Base-by-base conservation (phyloP, 2,888 invertebrate species). In the Tyria jacobaeae region DNA sequence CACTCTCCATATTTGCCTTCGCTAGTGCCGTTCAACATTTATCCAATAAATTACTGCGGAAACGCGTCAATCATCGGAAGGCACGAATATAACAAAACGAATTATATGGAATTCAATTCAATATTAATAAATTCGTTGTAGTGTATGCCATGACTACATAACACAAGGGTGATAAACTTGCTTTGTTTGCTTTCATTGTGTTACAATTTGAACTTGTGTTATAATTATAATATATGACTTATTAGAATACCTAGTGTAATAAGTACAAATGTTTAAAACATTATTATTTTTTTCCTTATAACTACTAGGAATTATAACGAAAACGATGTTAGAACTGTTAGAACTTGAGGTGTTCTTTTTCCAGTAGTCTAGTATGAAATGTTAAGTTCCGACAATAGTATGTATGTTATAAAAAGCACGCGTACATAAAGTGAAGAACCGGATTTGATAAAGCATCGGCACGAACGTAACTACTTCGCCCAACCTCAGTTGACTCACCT, bases 361-460 rank as follows among this genome's bases (percentile, higher is more conserved):
- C 31, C 17, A 21, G 14, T 12, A 7, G 21, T 44, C 12, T 14
- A 24, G 9, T 37, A 35, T 55, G n/a, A 34, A 61, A 50, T 66
- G 41, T 52, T n/a, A 62, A 53, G 53, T 53, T 65, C 47, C 59
- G 35, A 62, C 57, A 60, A 41, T 37, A 64, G 73, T 72, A 68
- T 76, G 63, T 76, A 75, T 61, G 80, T 79, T 70, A 78, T 78
- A 79, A 78, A 77, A 79, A 68, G 62, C 70, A 77, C 68, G 72
- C 70, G 61, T 71, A 76, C 76, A 67, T 75, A 65, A 66, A 55
- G 54, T 72, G 60, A 68, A 76, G 76, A 90, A 90, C 91, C 90
- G 91, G 91, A 89, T 89, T 90, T 82, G 79, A 84, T 81, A 83
- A 82, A 84, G 78, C 76, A 84, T 76, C 82, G 76, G 68, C 77